phyloP scores from a whole-genome alignment of 1,140 invertebrate genomes.

The Aphidius ervi region DNA sequence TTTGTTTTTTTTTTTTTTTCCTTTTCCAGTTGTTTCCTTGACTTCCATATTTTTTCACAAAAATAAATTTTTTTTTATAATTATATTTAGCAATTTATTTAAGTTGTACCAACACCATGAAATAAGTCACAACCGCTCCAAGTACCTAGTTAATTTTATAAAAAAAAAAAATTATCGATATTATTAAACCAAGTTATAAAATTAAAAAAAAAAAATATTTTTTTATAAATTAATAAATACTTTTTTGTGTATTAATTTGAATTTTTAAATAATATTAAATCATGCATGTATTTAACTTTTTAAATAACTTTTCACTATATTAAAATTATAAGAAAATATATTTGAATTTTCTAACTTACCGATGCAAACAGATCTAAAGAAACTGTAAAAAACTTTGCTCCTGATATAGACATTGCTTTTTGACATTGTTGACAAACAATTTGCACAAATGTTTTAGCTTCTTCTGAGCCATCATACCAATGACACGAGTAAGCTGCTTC shows the following conservation, averaged over 20 bases:
- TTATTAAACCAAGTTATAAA: slow-evolving; percentile 15
- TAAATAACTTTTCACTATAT: no score
- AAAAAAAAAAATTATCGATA: slow-evolving; percentile 14
- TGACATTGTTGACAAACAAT: slow-evolving; percentile 88
- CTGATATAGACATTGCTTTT: slow-evolving; percentile 80
- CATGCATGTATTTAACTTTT: slow-evolving; percentile 8
- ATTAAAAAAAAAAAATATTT: background rate
- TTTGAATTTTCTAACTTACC: slow-evolving; percentile 53
- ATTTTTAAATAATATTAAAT: background rate
- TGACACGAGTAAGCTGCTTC: slow-evolving; percentile 83
- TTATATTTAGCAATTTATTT: slow-evolving; percentile 56
- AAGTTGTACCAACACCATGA: slow-evolving; percentile 84
- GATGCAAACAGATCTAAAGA: slow-evolving; percentile 82
- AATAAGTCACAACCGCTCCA: slow-evolving; percentile 84
- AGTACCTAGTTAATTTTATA: slow-evolving; percentile 61
- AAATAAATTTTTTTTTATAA: no score
- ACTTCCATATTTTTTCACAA: no score
- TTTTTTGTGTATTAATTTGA: slow-evolving; percentile 1
- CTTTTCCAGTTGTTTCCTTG: no score
- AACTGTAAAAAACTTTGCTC: slow-evolving; percentile 82
- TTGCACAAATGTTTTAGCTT: slow-evolving; percentile 83
- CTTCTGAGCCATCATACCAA: slow-evolving; percentile 84
- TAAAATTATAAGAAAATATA: no score
- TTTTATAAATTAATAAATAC: slow-evolving; percentile 14
- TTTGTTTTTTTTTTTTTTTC: no score